phyloP scores from a whole-genome alignment of 2,113 vertebrate species.

The Harpagus bidentatus region DNA sequence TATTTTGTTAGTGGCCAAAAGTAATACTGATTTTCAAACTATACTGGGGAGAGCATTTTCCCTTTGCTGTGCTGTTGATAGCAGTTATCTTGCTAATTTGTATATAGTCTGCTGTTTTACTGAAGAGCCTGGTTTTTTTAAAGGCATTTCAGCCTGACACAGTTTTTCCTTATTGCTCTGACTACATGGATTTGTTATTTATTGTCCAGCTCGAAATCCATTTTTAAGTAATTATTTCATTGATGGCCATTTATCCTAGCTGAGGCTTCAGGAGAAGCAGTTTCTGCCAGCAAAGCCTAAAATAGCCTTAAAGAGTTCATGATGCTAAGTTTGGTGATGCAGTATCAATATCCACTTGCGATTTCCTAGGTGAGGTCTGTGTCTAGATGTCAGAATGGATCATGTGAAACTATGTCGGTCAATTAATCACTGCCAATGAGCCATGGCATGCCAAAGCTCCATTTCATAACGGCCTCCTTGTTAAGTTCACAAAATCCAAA shows the following conservation, averaged over 20 bases:
- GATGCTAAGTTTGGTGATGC: conserved; percentile 38
- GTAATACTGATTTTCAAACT: background rate
- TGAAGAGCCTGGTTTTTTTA: background rate
- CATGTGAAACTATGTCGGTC: conserved; percentile 76
- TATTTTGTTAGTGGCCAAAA: background rate
- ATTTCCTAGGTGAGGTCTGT: conserved; percentile 76
- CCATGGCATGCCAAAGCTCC: conserved; percentile 70
- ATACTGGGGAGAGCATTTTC: background rate
- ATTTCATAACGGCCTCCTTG: conserved; percentile 47
- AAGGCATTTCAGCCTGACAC: background rate
- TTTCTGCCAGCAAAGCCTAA: background rate
- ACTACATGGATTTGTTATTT: background rate
- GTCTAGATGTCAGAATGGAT: conserved; percentile 76
- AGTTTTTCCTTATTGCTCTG: background rate
- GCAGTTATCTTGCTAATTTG: background rate
- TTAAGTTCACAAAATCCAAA: conserved; percentile 29
- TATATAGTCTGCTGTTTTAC: background rate
- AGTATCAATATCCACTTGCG: conserved; percentile 15
- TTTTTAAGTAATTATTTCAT: conserved; percentile 1
- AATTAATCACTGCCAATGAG: conserved; percentile 85
- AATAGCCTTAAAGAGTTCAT: background rate
- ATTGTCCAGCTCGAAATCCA: background rate
- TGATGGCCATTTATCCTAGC: background rate
- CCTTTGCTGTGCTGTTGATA: background rate
- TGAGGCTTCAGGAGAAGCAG: background rate